Conservation (phyloP, 2,113 vertebrate genomes). For the Cyprinodon tularosa region DNA sequence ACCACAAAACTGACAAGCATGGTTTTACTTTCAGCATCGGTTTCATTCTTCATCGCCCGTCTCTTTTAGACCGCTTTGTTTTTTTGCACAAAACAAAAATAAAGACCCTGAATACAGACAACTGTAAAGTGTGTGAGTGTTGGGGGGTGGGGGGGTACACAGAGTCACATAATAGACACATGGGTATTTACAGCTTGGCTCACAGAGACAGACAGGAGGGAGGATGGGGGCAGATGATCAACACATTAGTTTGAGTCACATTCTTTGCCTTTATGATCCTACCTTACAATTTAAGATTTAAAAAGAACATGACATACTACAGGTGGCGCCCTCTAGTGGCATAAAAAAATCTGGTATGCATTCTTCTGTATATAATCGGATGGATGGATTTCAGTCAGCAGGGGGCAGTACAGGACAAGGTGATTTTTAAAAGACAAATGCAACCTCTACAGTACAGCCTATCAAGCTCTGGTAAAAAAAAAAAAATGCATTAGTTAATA, state of each 20-base stretch:
- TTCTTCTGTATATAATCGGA: conserved; percentile 13
- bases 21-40: conserved; percentile 77
- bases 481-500: not conserved
- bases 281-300: conserved; percentile 51
- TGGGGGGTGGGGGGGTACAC: conserved; percentile 46
- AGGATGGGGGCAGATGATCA: conserved; percentile 55
- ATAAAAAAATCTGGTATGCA: conserved; percentile 43
- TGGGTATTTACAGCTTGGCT: conserved; percentile 77
- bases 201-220: conserved; percentile 65
- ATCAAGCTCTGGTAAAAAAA: not conserved
- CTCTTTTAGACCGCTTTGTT: conserved; percentile 76
- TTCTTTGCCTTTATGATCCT: conserved; percentile 69
- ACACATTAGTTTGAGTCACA: conserved; percentile 76
- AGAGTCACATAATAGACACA: conserved; percentile 67
- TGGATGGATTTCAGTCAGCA: conserved; percentile 60
- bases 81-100: conserved; percentile 74
- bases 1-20: conserved; percentile 69
- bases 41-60: conserved; percentile 64
- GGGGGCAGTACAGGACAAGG: conserved; percentile 68
- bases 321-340: conserved; percentile 33
- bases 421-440: conserved; percentile 32
- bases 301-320: conserved; percentile 62
- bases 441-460: conserved; percentile 37
- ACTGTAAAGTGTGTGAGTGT: conserved; percentile 42
- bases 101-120: conserved; percentile 74